phyloP scores from a whole-genome alignment of 23 tunicate species.

The Trididemnum clinides region DNA sequence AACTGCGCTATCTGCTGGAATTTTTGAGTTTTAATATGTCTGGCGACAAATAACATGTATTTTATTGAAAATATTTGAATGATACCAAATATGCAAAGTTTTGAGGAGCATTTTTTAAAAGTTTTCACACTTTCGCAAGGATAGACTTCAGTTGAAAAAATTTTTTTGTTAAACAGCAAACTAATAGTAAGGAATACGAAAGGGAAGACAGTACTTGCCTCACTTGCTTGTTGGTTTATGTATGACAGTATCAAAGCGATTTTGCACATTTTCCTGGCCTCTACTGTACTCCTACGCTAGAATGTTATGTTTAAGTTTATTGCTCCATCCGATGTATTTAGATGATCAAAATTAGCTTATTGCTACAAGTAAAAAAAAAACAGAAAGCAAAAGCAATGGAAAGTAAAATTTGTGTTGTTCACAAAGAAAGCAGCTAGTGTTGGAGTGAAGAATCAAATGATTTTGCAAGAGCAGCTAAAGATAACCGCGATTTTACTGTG shows the following conservation, averaged over 20 bases:
- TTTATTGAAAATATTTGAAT: not conserved
- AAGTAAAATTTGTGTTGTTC: not conserved
- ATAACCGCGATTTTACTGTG: not conserved
- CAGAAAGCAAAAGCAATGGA: not conserved
- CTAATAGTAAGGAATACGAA: not conserved
- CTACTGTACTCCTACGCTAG: not conserved
- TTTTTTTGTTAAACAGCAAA: not conserved
- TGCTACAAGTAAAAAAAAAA: not conserved
- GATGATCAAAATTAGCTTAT: not conserved
- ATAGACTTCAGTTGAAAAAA: not conserved
- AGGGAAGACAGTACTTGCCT: not conserved
- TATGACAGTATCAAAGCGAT: not conserved
- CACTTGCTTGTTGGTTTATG: not conserved
- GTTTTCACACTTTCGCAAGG: not conserved
- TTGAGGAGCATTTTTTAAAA: not conserved
- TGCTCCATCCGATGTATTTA: not conserved
- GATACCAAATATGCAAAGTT: not conserved
- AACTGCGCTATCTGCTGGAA: not conserved
- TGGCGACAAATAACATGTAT: not conserved
- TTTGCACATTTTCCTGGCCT: not conserved
- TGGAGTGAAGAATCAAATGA: not conserved
- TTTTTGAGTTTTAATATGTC: not conserved
- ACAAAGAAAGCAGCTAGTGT: not conserved
- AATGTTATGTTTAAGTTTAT: not conserved
- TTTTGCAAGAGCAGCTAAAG: not conserved